Evolutionary conservation across 1,140 invertebrate genomes (phyloP).

Genomic region (Acyrthosiphon pisum): DNA sequence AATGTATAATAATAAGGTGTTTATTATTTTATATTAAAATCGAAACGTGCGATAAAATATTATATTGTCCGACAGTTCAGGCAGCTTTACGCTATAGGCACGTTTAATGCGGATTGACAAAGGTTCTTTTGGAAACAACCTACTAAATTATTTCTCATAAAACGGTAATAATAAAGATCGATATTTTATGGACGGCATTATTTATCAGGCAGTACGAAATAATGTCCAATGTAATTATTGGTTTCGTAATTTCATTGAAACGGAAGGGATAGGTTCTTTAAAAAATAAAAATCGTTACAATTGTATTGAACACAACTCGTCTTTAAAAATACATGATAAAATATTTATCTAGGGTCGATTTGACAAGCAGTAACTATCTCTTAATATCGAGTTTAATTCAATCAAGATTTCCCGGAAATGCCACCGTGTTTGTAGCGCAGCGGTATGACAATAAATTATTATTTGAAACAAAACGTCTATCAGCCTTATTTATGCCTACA

Average conservation of each 20-base stretch:
- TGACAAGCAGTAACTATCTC: too few relatives aligned
- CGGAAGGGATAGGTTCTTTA: neutral
- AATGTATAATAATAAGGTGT: neutral
- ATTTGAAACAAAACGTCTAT: too few relatives aligned
- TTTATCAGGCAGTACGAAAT: conserved; percentile 16
- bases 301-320: too few relatives aligned
- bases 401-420: too few relatives aligned
- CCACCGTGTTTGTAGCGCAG: too few relatives aligned
- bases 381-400: too few relatives aligned
- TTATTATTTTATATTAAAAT: neutral
- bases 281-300: neutral
- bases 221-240: neutral
- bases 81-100: neutral
- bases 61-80: neutral
- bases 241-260: neutral
- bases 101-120: neutral
- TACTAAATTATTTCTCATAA: conserved; percentile 11
- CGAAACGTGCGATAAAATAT: neutral
- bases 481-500: too few relatives aligned
- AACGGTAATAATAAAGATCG: conserved; percentile 18
- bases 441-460: too few relatives aligned
- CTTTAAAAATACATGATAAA: too few relatives aligned
- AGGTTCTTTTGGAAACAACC: neutral
- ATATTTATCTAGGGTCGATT: too few relatives aligned
- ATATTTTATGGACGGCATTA: neutral